phyloP scores from a whole-genome alignment of 2,888 invertebrate species.

The Gari tellinella region DNA sequence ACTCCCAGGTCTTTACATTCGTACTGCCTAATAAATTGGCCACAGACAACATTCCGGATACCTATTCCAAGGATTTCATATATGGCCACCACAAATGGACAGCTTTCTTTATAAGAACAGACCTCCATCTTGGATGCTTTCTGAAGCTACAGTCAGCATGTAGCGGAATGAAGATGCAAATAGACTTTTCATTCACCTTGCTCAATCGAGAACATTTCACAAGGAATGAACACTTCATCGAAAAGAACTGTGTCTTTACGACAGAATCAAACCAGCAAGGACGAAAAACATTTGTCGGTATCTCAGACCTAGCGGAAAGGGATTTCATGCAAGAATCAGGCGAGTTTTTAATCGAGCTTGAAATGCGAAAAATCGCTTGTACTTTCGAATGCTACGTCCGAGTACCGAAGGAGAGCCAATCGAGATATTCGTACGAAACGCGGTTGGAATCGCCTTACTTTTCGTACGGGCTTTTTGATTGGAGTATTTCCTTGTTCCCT shows the following conservation, averaged over 20 bases:
- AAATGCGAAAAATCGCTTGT: slow-evolving; percentile 90
- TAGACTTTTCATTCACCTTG: slow-evolving; percentile 92
- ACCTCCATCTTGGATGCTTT: slow-evolving; percentile 91
- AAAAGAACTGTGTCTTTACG: slow-evolving; percentile 88
- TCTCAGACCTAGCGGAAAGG: slow-evolving; percentile 84
- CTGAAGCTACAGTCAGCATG: slow-evolving; percentile 91
- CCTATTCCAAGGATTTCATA: slow-evolving; percentile 92
- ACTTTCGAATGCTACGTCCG: slow-evolving; percentile 87
- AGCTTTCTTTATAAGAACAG: slow-evolving; percentile 91
- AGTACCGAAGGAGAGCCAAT: slow-evolving; percentile 85
- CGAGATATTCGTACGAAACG: slow-evolving; percentile 66
- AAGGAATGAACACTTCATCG: slow-evolving; percentile 91
- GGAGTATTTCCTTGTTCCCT: slow-evolving; percentile 87
- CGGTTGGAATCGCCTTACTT: slow-evolving; percentile 89
- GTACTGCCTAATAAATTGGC: slow-evolving; percentile 92
- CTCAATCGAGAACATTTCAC: slow-evolving; percentile 92
- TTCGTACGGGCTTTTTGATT: slow-evolving; percentile 92
- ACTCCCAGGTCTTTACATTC: slow-evolving; percentile 94
- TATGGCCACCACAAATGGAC: slow-evolving; percentile 94
- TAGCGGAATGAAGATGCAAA: slow-evolving; percentile 90
- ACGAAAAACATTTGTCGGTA: slow-evolving; percentile 80
- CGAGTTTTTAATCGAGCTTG: slow-evolving; percentile 92
- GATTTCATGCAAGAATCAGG: slow-evolving; percentile 92
- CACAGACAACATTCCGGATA: slow-evolving; percentile 91
- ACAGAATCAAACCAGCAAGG: slow-evolving; percentile 77